Evolutionary conservation across 2,113 vertebrate species (phyloP).

Genomic region (Neogobius melanostomus): DNA sequence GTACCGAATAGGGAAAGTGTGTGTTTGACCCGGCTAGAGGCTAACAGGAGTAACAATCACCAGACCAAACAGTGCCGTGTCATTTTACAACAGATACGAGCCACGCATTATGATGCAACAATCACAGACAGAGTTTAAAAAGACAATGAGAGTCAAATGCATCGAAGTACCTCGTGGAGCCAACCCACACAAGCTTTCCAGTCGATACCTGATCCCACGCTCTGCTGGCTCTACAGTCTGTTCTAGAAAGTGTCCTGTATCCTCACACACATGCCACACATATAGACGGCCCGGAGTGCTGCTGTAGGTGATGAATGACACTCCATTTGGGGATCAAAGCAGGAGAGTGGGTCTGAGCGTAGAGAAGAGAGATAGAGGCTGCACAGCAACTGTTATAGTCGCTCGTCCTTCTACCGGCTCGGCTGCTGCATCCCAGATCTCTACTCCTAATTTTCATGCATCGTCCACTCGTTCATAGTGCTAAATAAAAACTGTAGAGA

Average conservation of each 20-base stretch:
- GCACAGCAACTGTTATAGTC: slow-evolving; percentile 39
- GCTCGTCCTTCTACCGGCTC: slow-evolving; percentile 31
- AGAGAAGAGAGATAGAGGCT: slow-evolving; percentile 41
- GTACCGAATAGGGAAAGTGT: too few relatives aligned
- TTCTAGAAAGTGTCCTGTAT: slow-evolving; percentile 9
- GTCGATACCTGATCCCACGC: slow-evolving; percentile 5
- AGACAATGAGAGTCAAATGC: neutral
- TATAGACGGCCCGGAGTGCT: slow-evolving; percentile 47
- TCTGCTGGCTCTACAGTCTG: neutral
- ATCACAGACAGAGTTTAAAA: neutral
- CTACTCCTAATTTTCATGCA: slow-evolving; percentile 47
- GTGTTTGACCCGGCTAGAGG: too few relatives aligned
- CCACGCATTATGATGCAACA: neutral
- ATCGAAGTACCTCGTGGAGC: neutral
- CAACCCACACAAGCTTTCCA: slow-evolving; percentile 1
- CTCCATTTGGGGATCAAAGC: slow-evolving; percentile 72
- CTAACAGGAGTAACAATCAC: neutral
- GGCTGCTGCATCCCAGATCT: slow-evolving; percentile 44
- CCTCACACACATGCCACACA: slow-evolving; percentile 19
- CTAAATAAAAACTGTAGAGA: too few relatives aligned
- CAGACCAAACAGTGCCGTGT: neutral
- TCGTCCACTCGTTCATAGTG: slow-evolving; percentile 23
- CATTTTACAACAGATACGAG: neutral
- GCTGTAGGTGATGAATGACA: slow-evolving; percentile 70
- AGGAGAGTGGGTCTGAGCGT: slow-evolving; percentile 53